phyloP scores from a whole-genome alignment of 2,888 invertebrate species.

The Caenorhabditis becei region DNA sequence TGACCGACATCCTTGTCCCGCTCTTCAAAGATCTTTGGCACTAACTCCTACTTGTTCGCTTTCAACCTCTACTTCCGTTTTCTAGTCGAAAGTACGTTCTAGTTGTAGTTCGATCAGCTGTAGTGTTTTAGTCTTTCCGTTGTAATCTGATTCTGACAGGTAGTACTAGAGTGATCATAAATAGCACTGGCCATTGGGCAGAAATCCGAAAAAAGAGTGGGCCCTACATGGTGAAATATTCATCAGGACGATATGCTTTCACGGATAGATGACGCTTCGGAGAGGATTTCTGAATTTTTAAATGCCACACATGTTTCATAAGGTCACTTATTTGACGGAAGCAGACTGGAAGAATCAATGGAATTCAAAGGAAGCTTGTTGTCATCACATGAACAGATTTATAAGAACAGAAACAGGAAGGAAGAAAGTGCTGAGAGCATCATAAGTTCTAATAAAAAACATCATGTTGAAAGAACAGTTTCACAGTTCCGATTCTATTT shows the following conservation, averaged over 20 bases:
- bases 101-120: slow-evolving; percentile 8
- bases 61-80: not conserved
- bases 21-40: slow-evolving; percentile 2
- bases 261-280: slow-evolving; percentile 23
- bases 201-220: slow-evolving; percentile 45
- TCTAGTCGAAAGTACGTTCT: slow-evolving; percentile 17
- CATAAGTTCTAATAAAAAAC: slow-evolving; percentile 9
- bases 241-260: slow-evolving; percentile 22
- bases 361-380: not conserved
- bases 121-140: not conserved
- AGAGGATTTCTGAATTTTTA: slow-evolving; percentile 33
- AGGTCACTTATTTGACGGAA: not conserved
- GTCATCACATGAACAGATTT: not conserved
- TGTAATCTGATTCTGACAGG: slow-evolving; percentile 15
- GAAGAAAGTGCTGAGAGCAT: not conserved
- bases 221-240: slow-evolving; percentile 40
- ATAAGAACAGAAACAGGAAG: not conserved
- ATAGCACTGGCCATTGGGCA: not conserved
- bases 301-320: slow-evolving; percentile 17
- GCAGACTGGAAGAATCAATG: not conserved
- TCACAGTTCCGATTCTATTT: not conserved
- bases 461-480: not conserved
- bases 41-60: not conserved
- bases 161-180: slow-evolving; percentile 3
- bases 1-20: slow-evolving; percentile 8